These are phyloP conservation scores for Coenonympha glycerion DNA, from an alignment of 2,888 invertebrate genomes.

Conservation along the genomic window DNA sequence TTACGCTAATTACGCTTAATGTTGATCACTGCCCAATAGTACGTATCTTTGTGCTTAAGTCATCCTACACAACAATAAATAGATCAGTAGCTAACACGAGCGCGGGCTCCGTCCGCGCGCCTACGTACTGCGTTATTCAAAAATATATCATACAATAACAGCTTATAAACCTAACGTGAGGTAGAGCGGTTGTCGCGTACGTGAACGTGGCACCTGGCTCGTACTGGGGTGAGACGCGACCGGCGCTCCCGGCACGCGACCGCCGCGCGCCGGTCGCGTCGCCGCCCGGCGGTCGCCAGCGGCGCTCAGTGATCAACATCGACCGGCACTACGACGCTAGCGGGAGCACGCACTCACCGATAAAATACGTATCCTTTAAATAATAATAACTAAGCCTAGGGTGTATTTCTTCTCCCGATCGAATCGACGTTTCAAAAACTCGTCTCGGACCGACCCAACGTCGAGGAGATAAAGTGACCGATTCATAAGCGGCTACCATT, in stretches of 20 bases:
- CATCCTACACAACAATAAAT: slow-evolving; percentile 70
- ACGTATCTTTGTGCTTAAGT: slow-evolving; percentile 75
- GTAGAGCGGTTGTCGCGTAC: slow-evolving; percentile 67
- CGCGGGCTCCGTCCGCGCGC: slow-evolving; percentile 62
- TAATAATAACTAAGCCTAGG: slow-evolving; percentile 71
- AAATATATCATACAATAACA: slow-evolving; percentile 73
- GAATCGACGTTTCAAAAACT: slow-evolving; percentile 74
- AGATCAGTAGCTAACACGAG: slow-evolving; percentile 56
- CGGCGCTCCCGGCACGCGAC: slow-evolving; percentile 18
- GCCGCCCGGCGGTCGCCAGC: slow-evolving; percentile 31
- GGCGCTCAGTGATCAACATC: slow-evolving; percentile 70
- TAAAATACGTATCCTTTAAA: slow-evolving; percentile 58
- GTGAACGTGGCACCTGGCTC: slow-evolving; percentile 35
- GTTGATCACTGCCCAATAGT: slow-evolving; percentile 77
- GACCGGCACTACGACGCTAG: slow-evolving; percentile 66
- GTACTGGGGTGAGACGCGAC: slow-evolving; percentile 35
- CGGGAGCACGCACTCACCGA: slow-evolving; percentile 61
- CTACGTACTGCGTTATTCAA: slow-evolving; percentile 70
- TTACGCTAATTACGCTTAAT: slow-evolving; percentile 73
- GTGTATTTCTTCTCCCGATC: slow-evolving; percentile 75
- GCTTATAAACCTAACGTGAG: slow-evolving; percentile 71
- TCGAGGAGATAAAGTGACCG: slow-evolving; percentile 73
- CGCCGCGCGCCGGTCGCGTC: slow-evolving; percentile 24
- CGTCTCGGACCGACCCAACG: slow-evolving; percentile 74
- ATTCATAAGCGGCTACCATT: slow-evolving; percentile 74